Conservation (phyloP, 1,140 invertebrate species). For the Pseudomyrmex gracilis region DNA sequence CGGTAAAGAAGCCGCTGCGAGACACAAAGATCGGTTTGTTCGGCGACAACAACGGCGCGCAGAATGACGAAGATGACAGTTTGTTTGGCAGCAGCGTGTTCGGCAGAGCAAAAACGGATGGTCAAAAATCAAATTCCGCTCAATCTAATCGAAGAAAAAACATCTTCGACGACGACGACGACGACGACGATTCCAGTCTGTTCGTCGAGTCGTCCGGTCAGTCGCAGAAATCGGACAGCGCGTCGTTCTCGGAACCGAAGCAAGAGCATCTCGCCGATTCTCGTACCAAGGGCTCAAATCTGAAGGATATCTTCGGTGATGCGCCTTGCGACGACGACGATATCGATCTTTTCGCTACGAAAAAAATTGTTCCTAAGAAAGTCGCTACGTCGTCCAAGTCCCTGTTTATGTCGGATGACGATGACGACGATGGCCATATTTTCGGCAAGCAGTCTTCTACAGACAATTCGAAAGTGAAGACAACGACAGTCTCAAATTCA, state of each 20-base stretch:
- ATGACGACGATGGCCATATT: conserved; percentile 71
- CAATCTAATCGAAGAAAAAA: conserved; percentile 54
- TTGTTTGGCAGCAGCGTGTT: conserved; percentile 71
- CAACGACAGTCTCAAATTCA: conserved; percentile 42
- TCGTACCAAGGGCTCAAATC: conserved; percentile 66
- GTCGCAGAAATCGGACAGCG: conserved; percentile 53
- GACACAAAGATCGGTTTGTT: conserved; percentile 78
- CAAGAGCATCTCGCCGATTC: conserved; percentile 17
- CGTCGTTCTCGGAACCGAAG: conserved; percentile 27
- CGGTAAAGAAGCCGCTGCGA: conserved; percentile 75
- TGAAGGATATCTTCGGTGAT: conserved; percentile 81
- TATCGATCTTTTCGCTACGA: conserved; percentile 76
- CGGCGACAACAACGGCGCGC: conserved; percentile 72
- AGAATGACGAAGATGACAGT: conserved; percentile 74
- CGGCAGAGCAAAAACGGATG: conserved; percentile 47
- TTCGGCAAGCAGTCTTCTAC: conserved; percentile 70
- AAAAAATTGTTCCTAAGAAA: conserved; percentile 67
- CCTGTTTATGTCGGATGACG: conserved; percentile 73
- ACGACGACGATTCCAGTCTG: conserved; percentile 67
- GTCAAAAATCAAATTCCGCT: conserved; percentile 14
- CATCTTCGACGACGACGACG: conserved; percentile 70
- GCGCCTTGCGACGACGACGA: conserved; percentile 79
- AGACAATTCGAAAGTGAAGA: conserved; percentile 22
- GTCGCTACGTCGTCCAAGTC: conserved; percentile 45
- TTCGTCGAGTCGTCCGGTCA: conserved; percentile 57